Evolutionary conservation across 1,140 invertebrate species (phyloP).

Genomic region (Dysdera silvatica): DNA sequence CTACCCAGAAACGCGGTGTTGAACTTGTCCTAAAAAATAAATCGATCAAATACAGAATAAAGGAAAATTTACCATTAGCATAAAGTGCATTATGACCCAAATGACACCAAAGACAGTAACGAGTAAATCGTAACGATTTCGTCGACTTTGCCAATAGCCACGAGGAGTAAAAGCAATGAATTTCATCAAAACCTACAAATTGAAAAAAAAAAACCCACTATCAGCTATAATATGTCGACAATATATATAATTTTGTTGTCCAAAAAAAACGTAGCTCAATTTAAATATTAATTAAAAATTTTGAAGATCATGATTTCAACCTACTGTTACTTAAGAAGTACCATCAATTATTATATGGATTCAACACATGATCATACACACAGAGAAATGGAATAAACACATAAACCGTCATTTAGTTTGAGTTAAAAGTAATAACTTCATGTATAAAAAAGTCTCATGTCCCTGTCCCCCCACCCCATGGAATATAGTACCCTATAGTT

Average conservation of each 20-base stretch:
- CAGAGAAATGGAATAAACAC: too few relatives aligned
- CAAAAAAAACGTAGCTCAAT: background rate
- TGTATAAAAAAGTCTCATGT: too few relatives aligned
- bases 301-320: too few relatives aligned
- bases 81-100: constrained; percentile 93
- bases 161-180: constrained; percentile 95
- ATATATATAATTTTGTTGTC: background rate
- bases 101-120: constrained; percentile 92
- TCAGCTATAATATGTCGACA: background rate
- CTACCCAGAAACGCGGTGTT: too few relatives aligned
- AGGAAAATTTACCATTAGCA: constrained; percentile 58
- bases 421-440: too few relatives aligned
- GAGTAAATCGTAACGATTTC: constrained; percentile 95
- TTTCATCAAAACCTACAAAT: constrained; percentile 86
- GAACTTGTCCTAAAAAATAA: too few relatives aligned
- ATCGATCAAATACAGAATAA: constrained; percentile 28
- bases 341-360: too few relatives aligned
- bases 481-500: too few relatives aligned
- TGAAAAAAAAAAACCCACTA: background rate
- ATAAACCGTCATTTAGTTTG: too few relatives aligned
- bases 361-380: too few relatives aligned
- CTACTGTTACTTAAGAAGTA: too few relatives aligned
- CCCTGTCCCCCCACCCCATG: too few relatives aligned
- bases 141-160: constrained; percentile 95
- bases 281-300: background rate